phyloP scores from a whole-genome alignment of 2,888 invertebrate species.

The Palloptera scutellata region DNA sequence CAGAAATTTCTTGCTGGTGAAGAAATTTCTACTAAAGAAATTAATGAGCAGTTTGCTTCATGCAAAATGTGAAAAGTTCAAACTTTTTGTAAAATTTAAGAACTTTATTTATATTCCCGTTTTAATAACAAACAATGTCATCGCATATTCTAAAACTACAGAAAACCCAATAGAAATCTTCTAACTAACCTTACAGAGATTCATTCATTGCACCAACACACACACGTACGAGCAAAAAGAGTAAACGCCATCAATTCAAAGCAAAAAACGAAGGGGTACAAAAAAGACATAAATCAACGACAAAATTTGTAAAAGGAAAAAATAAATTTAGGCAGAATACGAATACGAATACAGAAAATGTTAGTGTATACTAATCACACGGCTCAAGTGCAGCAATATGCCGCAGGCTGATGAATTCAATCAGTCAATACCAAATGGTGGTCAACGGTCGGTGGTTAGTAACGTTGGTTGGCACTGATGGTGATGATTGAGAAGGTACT shows the following conservation, averaged over 20 bases:
- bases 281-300: not conserved
- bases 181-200: too few relatives aligned
- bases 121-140: too few relatives aligned
- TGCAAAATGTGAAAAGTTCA: too few relatives aligned
- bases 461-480: not conserved
- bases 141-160: too few relatives aligned
- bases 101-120: too few relatives aligned
- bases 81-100: too few relatives aligned
- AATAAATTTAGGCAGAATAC: not conserved
- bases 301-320: not conserved
- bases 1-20: too few relatives aligned
- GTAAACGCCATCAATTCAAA: not conserved
- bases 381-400: constrained; percentile 17
- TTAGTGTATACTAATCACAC: constrained; percentile 23
- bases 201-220: too few relatives aligned
- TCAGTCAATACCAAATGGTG: constrained; percentile 19
- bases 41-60: too few relatives aligned
- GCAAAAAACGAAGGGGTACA: not conserved
- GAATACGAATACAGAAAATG: not conserved
- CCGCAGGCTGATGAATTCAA: constrained; percentile 25
- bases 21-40: too few relatives aligned
- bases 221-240: not conserved
- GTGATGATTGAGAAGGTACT: too few relatives aligned
- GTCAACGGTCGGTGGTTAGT: constrained; percentile 8
- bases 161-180: too few relatives aligned